A percentile compares a stretch with the other conserved stretches of the same genome.
Conservation (phyloP, 1,140 invertebrate genomes). For the Cherax quadricarinatus region DNA sequence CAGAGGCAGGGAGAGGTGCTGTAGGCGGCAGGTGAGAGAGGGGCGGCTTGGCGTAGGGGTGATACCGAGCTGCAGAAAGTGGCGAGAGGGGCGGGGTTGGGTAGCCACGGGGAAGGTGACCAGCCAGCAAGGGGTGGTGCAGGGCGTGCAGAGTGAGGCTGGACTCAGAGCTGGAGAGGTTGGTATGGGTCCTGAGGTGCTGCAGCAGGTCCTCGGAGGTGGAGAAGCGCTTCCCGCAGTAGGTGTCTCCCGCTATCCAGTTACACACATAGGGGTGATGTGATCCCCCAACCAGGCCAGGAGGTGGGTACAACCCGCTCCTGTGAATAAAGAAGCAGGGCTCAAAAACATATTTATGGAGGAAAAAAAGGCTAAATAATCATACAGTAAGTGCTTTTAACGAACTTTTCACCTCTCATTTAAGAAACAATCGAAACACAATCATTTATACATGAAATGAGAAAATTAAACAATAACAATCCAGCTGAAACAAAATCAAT, state of each 20-base stretch:
- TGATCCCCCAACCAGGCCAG: slow-evolving; percentile 65
- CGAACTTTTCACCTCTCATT: too few species aligned
- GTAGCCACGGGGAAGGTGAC: slow-evolving; percentile 79
- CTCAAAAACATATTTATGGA: slow-evolving; percentile 21
- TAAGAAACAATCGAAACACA: too few species aligned
- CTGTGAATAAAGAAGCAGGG: slow-evolving; percentile 68
- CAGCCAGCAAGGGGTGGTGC: slow-evolving; percentile 75
- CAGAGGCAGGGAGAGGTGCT: slow-evolving; percentile 69
- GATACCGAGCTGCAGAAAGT: slow-evolving; percentile 86
- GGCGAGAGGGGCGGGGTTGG: slow-evolving; percentile 92
- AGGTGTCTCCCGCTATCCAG: slow-evolving; percentile 92
- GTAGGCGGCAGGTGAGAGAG: slow-evolving; percentile 75
- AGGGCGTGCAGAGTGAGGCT: slow-evolving; percentile 80
- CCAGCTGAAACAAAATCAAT: too few species aligned
- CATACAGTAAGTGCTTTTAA: too few species aligned
- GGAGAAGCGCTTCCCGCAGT: slow-evolving; percentile 95
- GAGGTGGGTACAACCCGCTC: slow-evolving; percentile 74
- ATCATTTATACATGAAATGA: too few species aligned
- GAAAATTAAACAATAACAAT: too few species aligned
- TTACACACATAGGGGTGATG: slow-evolving; percentile 91
- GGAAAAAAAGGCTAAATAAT: too few species aligned
- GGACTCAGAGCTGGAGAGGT: slow-evolving; percentile 78
- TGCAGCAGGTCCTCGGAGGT: slow-evolving; percentile 97
- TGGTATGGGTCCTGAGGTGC: slow-evolving; percentile 95
- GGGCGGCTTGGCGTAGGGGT: slow-evolving; percentile 91